These are phyloP conservation scores for Oasisia sp. DNA, from an alignment of 2,888 invertebrate genomes.

Conservation along the genomic window DNA sequence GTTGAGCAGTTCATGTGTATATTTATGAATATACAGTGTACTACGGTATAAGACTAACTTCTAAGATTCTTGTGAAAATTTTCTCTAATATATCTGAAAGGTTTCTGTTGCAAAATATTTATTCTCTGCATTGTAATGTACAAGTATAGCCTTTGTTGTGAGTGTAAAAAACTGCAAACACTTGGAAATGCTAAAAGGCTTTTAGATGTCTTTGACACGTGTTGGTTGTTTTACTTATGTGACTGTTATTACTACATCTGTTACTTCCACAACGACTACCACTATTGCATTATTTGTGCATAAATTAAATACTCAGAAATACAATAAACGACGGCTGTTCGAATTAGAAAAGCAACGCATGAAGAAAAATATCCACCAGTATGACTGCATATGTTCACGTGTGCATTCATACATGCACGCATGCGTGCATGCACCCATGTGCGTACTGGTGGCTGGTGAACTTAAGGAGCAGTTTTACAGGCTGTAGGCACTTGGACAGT, in stretches of 20 bases:
- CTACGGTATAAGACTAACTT: not conserved
- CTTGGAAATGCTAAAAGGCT: not conserved
- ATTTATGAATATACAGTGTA: not conserved
- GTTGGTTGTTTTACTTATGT: not conserved
- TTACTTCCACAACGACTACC: not conserved
- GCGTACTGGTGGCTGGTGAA: not conserved
- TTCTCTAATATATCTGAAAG: not conserved
- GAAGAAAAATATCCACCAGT: not conserved
- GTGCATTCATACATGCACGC: not conserved
- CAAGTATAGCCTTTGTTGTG: not conserved
- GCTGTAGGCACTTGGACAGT: not conserved
- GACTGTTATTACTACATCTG: not conserved
- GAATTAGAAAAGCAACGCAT: slow-evolving; percentile 7
- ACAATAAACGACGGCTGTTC: not conserved
- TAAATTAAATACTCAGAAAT: slow-evolving; percentile 10
- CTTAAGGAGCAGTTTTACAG: not conserved
- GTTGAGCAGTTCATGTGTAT: not conserved
- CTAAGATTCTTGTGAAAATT: not conserved
- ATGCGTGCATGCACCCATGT: not conserved
- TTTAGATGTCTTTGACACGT: slow-evolving; percentile 1
- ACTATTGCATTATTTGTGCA: slow-evolving; percentile 17
- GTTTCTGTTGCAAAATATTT: not conserved
- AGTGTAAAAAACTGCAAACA: not conserved
- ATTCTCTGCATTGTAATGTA: not conserved
- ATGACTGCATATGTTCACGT: not conserved